phyloP scores from a whole-genome alignment of 2,113 vertebrate species.

The Eleginops maclovinus region DNA sequence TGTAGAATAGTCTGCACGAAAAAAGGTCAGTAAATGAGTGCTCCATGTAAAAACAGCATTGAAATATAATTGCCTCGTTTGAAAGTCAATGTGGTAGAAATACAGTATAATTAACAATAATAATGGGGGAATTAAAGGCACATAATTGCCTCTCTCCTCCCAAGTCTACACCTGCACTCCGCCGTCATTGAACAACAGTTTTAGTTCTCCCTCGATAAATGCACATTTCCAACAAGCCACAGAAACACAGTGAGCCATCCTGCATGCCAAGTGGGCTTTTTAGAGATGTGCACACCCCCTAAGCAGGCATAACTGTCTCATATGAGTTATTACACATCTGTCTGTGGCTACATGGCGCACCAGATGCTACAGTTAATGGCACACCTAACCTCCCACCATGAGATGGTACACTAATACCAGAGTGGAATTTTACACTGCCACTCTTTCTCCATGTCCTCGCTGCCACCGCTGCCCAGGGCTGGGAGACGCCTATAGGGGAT shows the following conservation, averaged over 20 bases:
- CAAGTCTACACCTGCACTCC: background rate
- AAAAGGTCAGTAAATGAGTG: background rate
- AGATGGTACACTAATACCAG: conserved; percentile 47
- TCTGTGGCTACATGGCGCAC: conserved; percentile 50
- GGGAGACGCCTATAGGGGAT: conserved; percentile 67
- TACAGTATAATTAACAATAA: background rate
- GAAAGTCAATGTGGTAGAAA: background rate
- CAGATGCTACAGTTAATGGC: conserved; percentile 77
- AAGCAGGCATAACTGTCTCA: conserved; percentile 65
- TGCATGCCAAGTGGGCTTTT: conserved; percentile 61
- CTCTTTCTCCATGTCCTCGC: conserved; percentile 6
- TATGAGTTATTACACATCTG: conserved; percentile 72
- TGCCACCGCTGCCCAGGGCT: conserved; percentile 46
- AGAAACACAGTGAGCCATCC: conserved; percentile 8
- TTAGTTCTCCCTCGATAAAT: conserved; percentile 31
- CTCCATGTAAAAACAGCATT: background rate
- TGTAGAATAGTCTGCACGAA: background rate
- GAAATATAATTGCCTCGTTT: conserved; percentile 2
- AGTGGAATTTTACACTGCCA: conserved; percentile 67
- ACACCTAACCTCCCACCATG: conserved; percentile 65
- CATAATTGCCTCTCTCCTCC: background rate
- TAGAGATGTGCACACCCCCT: conserved; percentile 44
- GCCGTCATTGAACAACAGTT: conserved; percentile 8
- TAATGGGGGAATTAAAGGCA: conserved; percentile 3
- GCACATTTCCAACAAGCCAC: conserved; percentile 4